phyloP scores from a whole-genome alignment of 2,888 invertebrate genomes.

The Dasypogon diadema region DNA sequence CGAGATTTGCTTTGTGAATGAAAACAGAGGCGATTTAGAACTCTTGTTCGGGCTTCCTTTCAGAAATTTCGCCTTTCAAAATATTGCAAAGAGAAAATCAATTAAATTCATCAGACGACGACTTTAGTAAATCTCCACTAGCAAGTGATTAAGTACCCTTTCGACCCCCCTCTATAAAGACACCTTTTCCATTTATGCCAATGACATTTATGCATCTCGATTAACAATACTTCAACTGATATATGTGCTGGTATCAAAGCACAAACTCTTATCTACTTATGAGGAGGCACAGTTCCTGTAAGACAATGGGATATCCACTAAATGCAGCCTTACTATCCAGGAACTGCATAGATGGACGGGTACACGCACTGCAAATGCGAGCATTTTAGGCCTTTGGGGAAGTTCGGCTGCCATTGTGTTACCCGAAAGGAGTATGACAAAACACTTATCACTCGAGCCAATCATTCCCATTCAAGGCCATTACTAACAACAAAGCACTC shows the following conservation, averaged over 20 bases:
- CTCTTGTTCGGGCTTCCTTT: conserved; percentile 13
- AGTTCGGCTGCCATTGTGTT: not conserved
- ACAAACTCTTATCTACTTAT: conserved; percentile 32
- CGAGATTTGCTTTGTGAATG: conserved; percentile 43
- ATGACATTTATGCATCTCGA: conserved; percentile 17
- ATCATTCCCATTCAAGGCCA: conserved; percentile 17
- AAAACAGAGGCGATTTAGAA: conserved; percentile 36
- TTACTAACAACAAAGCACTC: conserved; percentile 5
- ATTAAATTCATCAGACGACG: conserved; percentile 39
- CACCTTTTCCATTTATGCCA: not conserved
- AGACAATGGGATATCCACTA: conserved; percentile 20
- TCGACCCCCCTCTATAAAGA: not conserved
- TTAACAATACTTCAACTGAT: conserved; percentile 27
- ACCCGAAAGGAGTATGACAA: not conserved
- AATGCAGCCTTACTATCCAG: conserved; percentile 27
- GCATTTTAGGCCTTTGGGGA: not conserved
- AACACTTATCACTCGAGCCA: not conserved
- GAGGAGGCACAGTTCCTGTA: conserved; percentile 25
- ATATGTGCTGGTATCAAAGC: not conserved
- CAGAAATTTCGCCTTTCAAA: conserved; percentile 7
- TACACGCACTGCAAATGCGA: not conserved
- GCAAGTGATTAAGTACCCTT: conserved; percentile 31
- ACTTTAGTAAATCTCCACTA: not conserved
- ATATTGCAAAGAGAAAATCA: conserved; percentile 28
- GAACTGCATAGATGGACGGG: not conserved